Percentiles rank a stretch among this genome's conserved stretches.
phyloP scores from a whole-genome alignment of 2,888 invertebrate species.

The Diaphora mendica region DNA sequence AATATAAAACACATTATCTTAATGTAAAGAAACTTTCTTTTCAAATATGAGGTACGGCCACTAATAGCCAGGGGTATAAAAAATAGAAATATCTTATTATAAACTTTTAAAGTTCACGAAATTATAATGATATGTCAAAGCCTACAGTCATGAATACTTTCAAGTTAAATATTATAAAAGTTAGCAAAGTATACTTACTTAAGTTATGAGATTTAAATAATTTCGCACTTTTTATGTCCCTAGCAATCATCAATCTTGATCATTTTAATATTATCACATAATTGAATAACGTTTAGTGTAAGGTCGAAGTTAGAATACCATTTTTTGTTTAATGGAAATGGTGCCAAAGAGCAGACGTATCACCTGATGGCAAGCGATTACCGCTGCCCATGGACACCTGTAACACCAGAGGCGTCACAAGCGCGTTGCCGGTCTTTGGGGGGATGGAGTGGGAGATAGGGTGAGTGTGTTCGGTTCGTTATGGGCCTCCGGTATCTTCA shows the following conservation, averaged over 20 bases:
- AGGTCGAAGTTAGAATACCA: background rate
- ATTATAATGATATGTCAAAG: conserved; percentile 1
- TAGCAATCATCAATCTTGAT: conserved; percentile 30
- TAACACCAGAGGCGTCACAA: too few species aligned
- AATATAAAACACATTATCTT: background rate
- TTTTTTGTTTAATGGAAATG: too few species aligned
- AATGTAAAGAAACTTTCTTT: background rate
- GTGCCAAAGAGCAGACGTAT: too few species aligned
- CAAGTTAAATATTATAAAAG: conserved; percentile 14
- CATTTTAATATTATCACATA: background rate
- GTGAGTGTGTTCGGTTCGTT: too few species aligned
- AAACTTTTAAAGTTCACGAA: conserved; percentile 1
- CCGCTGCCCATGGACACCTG: too few species aligned
- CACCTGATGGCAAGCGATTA: too few species aligned
- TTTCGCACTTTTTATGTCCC: conserved; percentile 5
- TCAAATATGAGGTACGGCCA: background rate
- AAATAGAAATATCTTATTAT: background rate
- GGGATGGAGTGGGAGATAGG: too few species aligned
- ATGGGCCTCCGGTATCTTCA: too few species aligned
- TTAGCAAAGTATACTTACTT: conserved; percentile 2
- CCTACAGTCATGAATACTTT: conserved; percentile 3
- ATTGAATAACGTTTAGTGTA: conserved; percentile 13
- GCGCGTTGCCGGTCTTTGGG: too few species aligned
- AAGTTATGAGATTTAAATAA: conserved; percentile 13
- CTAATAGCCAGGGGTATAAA: background rate